Evolutionary conservation across 2,888 invertebrate genomes (phyloP).

Genomic region (Cantharis flavilabris): DNA sequence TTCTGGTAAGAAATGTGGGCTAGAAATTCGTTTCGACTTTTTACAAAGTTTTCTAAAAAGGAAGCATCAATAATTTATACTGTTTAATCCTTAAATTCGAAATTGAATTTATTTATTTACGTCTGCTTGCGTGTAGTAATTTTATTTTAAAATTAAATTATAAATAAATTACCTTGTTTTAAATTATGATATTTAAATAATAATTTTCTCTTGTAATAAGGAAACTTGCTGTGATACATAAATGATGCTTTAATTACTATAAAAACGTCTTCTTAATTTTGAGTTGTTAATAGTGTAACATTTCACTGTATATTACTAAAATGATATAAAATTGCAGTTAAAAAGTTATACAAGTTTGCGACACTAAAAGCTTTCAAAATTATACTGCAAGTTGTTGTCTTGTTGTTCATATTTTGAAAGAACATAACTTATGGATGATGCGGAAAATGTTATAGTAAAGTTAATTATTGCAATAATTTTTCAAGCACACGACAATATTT

Average conservation of each 20-base stretch:
- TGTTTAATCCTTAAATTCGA: neutral
- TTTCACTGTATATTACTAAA: neutral
- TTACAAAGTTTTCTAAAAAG: neutral
- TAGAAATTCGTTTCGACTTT: neutral
- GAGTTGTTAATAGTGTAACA: neutral
- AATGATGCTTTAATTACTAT: slow-evolving; percentile 13
- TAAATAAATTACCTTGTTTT: neutral
- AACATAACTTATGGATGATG: neutral
- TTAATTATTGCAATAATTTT: neutral
- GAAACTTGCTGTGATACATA: slow-evolving; percentile 6
- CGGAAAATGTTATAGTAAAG: slow-evolving; percentile 8
- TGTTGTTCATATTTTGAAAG: slow-evolving; percentile 13
- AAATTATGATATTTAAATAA: neutral
- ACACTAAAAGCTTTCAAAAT: slow-evolving; percentile 16
- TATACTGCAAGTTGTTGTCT: slow-evolving; percentile 10
- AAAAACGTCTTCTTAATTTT: slow-evolving; percentile 9
- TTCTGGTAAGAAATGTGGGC: neutral
- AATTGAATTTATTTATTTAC: neutral
- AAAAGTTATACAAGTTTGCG: slow-evolving; percentile 4
- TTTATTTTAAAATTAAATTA: neutral
- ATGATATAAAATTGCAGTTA: slow-evolving; percentile 19
- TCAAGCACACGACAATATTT: neutral
- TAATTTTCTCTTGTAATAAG: neutral
- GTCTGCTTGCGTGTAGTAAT: neutral
- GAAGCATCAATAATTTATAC: neutral